Conservation (phyloP, 2,888 invertebrate species). For the Theretra japonica region DNA sequence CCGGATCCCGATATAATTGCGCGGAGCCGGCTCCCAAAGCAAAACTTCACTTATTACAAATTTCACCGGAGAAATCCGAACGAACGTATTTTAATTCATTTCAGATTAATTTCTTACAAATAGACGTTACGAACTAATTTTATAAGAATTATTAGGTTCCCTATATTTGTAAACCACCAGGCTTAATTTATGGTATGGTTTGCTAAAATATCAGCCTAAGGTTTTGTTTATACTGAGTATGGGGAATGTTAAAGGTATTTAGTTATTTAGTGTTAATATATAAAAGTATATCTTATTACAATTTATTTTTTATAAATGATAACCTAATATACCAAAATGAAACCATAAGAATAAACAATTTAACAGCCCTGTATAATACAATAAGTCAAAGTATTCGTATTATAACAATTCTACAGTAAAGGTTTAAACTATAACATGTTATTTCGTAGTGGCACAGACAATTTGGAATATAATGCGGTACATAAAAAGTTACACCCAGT, state of each 20-base stretch:
- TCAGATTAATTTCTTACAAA: conserved; percentile 50
- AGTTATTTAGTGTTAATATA: no score
- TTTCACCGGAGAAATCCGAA: conserved; percentile 38
- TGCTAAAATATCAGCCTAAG: no score
- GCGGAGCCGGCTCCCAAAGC: conserved; percentile 38
- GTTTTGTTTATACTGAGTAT: no score
- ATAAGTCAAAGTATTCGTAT: no score
- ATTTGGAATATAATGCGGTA: not conserved
- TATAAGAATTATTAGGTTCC: conserved; percentile 36
- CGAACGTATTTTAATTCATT: conserved; percentile 51
- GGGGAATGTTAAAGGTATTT: no score
- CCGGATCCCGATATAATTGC: conserved; percentile 27
- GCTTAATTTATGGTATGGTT: no score
- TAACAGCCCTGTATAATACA: no score
- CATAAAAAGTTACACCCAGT: not conserved
- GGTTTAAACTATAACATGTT: not conserved
- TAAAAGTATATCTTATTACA: no score
- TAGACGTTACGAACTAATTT: conserved; percentile 11
- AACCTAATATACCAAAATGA: no score
- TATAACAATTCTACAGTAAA: not conserved
- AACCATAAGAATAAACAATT: not conserved
- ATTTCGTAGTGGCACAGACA: not conserved
- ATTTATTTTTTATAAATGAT: no score
- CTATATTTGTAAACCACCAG: conserved; percentile 3
- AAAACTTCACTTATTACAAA: conserved; percentile 44